Evolutionary conservation across 2,113 vertebrate species (phyloP).

Genomic region (Petaurus breviceps): DNA sequence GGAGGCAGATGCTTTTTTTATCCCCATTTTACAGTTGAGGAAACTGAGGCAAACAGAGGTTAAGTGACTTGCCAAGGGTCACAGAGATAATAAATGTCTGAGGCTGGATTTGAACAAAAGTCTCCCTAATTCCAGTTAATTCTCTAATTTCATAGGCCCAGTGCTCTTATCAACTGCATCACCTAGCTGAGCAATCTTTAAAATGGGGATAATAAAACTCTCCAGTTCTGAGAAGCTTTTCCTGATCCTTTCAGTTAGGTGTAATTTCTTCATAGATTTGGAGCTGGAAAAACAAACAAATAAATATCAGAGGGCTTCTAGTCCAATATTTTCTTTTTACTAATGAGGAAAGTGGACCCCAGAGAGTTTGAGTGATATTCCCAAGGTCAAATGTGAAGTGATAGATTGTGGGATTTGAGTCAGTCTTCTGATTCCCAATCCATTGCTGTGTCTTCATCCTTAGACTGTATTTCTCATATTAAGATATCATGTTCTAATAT

Average conservation of each 20-base stretch:
- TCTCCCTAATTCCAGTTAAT: not conserved
- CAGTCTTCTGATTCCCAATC: not conserved
- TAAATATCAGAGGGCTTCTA: not conserved
- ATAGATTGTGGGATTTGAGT: not conserved
- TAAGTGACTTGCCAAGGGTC: not conserved
- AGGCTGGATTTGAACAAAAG: not conserved
- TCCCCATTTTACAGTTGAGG: not conserved
- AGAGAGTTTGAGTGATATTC: not conserved
- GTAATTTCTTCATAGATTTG: not conserved
- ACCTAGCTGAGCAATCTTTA: not conserved
- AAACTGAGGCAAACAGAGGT: not conserved
- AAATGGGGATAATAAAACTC: not conserved
- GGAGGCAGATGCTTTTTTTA: not conserved
- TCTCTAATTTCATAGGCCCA: too few species aligned
- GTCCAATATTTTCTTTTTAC: not conserved
- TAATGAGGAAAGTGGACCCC: not conserved
- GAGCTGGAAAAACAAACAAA: not conserved
- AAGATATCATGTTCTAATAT: not conserved
- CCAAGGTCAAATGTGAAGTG: not conserved
- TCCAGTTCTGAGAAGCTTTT: not conserved
- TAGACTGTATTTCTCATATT: not conserved
- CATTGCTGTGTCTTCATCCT: not conserved
- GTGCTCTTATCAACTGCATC: not conserved
- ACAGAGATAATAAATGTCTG: not conserved
- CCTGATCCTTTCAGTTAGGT: not conserved